Evolutionary conservation across 2,113 vertebrate species (phyloP).

Genomic region (Noctilio leporinus): DNA sequence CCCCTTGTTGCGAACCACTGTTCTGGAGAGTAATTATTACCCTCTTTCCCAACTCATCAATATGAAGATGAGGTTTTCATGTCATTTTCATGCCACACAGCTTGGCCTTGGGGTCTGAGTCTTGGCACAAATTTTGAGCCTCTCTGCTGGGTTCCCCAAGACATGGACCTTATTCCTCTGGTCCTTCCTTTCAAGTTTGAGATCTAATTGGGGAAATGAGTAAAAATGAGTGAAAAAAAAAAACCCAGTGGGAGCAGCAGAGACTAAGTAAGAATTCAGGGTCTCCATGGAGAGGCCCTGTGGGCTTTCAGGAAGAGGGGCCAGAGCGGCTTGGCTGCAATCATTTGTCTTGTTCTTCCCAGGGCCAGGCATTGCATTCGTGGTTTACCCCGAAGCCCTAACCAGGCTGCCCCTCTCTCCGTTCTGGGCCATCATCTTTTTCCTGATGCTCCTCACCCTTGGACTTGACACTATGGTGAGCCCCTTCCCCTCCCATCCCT

Average conservation of each 20-base stretch:
- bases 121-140: background rate
- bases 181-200: background rate
- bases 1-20: background rate
- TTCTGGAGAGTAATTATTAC: background rate
- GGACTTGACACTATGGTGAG: conserved; percentile 98
- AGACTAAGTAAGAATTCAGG: background rate
- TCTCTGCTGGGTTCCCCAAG: background rate
- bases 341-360: conserved; percentile 36
- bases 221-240: background rate
- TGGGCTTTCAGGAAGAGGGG: background rate
- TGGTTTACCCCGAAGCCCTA: conserved; percentile 98
- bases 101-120: background rate
- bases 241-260: background rate
- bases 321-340: background rate
- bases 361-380: conserved; percentile 98
- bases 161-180: background rate
- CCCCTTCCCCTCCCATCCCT: background rate
- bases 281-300: background rate
- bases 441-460: conserved; percentile 98
- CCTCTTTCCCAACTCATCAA: background rate
- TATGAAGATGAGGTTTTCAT: background rate
- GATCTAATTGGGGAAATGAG: background rate
- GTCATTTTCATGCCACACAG: background rate
- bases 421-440: conserved; percentile 99
- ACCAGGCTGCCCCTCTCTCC: conserved; percentile 96